These are phyloP conservation scores for Poeciliopsis prolifica DNA, from an alignment of 2,113 vertebrate species.

Conservation along the genomic window DNA sequence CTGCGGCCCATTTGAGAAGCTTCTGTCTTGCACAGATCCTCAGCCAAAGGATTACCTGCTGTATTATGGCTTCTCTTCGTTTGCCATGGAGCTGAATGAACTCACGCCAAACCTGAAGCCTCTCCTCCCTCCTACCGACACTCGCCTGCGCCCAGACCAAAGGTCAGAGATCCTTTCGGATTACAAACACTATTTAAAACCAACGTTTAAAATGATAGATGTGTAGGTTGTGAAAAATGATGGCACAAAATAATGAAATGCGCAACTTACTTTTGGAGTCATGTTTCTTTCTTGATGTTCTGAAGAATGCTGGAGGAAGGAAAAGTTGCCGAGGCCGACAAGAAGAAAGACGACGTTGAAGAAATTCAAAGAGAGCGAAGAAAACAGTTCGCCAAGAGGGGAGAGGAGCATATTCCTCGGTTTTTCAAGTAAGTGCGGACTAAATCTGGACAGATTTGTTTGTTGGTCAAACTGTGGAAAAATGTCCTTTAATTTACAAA, in stretches of 20 bases:
- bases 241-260: background rate
- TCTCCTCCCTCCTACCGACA: slow-evolving; percentile 88
- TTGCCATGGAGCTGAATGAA: slow-evolving; percentile 92
- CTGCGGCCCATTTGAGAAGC: slow-evolving; percentile 14
- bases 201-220: too few species aligned
- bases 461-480: background rate
- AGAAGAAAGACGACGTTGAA: slow-evolving; percentile 88
- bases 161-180: slow-evolving; percentile 67
- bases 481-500: background rate
- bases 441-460: background rate
- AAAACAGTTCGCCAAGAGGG: slow-evolving; percentile 84
- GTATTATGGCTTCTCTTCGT: slow-evolving; percentile 90
- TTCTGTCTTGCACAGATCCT: slow-evolving; percentile 55
- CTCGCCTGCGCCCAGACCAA: slow-evolving; percentile 90
- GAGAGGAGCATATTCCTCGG: slow-evolving; percentile 84
- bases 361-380: slow-evolving; percentile 87
- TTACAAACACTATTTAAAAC: too few species aligned
- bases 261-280: background rate
- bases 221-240: background rate
- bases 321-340: slow-evolving; percentile 83
- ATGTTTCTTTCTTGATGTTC: background rate
- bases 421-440: slow-evolving; percentile 86
- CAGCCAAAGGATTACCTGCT: slow-evolving; percentile 85
- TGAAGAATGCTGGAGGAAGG: slow-evolving; percentile 90
- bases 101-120: slow-evolving; percentile 81